These are phyloP conservation scores for Tetrapedia diversipes DNA, from an alignment of 2,888 invertebrate genomes.

Conservation along the genomic window DNA sequence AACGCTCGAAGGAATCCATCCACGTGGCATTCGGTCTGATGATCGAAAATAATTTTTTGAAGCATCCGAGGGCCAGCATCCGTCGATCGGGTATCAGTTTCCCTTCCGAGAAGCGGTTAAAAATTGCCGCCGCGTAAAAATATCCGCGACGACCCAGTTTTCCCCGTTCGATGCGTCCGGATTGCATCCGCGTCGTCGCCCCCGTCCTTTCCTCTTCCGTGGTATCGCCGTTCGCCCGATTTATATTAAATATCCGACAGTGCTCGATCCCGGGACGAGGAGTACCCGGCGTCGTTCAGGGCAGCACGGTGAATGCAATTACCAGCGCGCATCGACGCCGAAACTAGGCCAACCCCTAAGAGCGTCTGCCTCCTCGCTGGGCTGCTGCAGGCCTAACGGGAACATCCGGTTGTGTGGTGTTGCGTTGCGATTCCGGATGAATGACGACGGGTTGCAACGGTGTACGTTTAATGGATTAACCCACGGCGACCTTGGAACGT, in stretches of 20 bases:
- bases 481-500: too few relatives aligned
- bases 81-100: constrained; percentile 21
- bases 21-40: too few relatives aligned
- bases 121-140: constrained; percentile 16
- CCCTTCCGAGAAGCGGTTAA: constrained; percentile 2
- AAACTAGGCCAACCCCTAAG: constrained; percentile 69
- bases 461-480: not conserved
- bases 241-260: constrained; percentile 62
- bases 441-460: constrained; percentile 21
- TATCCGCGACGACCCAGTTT: constrained; percentile 42
- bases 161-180: constrained; percentile 31
- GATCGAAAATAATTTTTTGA: not conserved
- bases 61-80: not conserved
- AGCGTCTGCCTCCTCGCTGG: constrained; percentile 23
- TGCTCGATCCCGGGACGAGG: constrained; percentile 37
- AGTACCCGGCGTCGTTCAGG: constrained; percentile 33
- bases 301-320: constrained; percentile 60
- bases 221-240: constrained; percentile 49
- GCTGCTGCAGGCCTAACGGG: constrained; percentile 7
- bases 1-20: too few relatives aligned
- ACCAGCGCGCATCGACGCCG: constrained; percentile 56
- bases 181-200: constrained; percentile 33
- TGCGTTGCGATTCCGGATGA: not conserved
- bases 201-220: constrained; percentile 31
- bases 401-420: too few relatives aligned